A percentile compares a stretch with the other conserved stretches of the same genome.
These are phyloP conservation scores for Oscheius sp. DNA, from an alignment of 2,888 invertebrate genomes.

Conservation along the genomic window DNA sequence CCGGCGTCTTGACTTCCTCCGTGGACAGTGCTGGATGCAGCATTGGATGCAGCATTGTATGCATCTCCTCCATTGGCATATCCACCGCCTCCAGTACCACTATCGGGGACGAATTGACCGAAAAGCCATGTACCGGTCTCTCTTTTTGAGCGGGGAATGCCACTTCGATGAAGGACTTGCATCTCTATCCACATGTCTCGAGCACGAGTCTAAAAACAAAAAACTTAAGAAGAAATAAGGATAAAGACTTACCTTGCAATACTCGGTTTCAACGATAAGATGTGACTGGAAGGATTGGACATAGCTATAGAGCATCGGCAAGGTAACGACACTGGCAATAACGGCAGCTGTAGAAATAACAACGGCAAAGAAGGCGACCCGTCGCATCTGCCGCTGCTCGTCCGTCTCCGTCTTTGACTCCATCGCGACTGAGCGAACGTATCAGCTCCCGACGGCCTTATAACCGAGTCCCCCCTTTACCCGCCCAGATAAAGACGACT, in stretches of 20 bases:
- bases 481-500: too few relatives aligned
- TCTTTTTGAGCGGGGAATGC: conserved; percentile 45
- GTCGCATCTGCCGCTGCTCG: conserved; percentile 51
- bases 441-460: too few relatives aligned
- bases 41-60: conserved; percentile 14
- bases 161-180: conserved; percentile 66
- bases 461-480: too few relatives aligned
- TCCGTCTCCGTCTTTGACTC: conserved; percentile 20
- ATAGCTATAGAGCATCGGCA: conserved; percentile 69
- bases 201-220: conserved; percentile 60
- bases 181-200: conserved; percentile 70
- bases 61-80: conserved; percentile 21
- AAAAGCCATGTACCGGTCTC: conserved; percentile 62
- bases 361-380: conserved; percentile 69
- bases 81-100: conserved; percentile 53
- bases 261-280: conserved; percentile 69
- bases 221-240: too few relatives aligned
- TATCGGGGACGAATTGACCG: conserved; percentile 62
- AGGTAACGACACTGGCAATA: conserved; percentile 61
- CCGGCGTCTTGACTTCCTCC: conserved; percentile 46
- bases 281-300: conserved; percentile 69
- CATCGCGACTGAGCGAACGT: conserved; percentile 1
- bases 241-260: conserved; percentile 58
- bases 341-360: conserved; percentile 69
- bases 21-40: conserved; percentile 31